A percentile compares a stretch with the other conserved stretches of the same genome.
These are phyloP conservation scores for Butorides virescens DNA, from an alignment of 2,113 vertebrate genomes.

Conservation along the genomic window DNA sequence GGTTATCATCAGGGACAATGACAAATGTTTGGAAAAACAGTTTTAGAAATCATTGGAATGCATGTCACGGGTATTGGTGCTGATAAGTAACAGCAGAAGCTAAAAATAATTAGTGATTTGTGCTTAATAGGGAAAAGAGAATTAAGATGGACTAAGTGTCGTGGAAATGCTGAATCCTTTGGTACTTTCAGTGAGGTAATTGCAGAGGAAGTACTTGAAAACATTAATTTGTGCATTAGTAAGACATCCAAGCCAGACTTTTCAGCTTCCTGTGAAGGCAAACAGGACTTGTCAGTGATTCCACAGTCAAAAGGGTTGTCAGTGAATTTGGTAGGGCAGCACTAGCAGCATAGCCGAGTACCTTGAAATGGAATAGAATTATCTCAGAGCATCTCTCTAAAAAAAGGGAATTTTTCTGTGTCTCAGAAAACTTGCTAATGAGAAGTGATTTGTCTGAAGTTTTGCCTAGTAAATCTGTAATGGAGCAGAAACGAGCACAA, in stretches of 20 bases:
- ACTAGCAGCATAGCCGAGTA: not conserved
- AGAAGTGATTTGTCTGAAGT: not conserved
- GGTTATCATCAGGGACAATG: not conserved
- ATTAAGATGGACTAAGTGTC: no score
- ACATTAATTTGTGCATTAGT: not conserved
- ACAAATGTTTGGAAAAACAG: not conserved
- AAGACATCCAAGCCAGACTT: not conserved
- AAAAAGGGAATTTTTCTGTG: not conserved
- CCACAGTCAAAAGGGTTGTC: not conserved
- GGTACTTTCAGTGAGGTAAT: not conserved
- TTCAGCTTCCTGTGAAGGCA: not conserved
- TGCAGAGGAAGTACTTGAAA: not conserved
- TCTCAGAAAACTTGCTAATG: not conserved
- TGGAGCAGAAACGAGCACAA: not conserved
- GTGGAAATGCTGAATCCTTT: not conserved
- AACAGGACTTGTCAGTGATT: not conserved
- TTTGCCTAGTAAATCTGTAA: not conserved
- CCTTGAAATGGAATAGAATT: not conserved
- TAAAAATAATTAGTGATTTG: not conserved
- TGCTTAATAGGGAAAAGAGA: not conserved
- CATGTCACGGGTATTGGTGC: not conserved
- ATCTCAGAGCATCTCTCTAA: not conserved
- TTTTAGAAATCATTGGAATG: not conserved
- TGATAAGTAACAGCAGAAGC: not conserved
- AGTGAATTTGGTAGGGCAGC: not conserved